Conservation (phyloP, 2,797 vertebrate genomes). For the Pachyuromys duprasi region DNA sequence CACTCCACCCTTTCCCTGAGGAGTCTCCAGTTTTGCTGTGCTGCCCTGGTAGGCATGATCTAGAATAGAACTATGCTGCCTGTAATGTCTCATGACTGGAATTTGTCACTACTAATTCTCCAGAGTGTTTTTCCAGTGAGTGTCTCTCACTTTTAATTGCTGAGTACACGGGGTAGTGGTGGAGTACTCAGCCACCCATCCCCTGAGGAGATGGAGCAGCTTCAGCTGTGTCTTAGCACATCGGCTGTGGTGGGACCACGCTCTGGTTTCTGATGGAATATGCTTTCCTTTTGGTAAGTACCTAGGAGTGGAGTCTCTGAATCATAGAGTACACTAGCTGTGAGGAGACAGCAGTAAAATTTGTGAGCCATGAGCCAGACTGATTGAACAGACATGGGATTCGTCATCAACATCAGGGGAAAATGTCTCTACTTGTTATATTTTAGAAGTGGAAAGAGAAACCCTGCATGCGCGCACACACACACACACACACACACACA, state of each 20-base stretch:
- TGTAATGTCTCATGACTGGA: too few species aligned
- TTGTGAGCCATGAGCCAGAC: not conserved
- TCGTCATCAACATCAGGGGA: not conserved
- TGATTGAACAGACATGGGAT: not conserved
- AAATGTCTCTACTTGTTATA: not conserved
- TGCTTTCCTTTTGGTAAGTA: not conserved
- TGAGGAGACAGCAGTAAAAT: not conserved
- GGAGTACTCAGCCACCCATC: not conserved
- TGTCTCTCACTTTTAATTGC: not conserved
- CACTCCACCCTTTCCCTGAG: rapidly evolving
- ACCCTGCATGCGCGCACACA: too few species aligned
- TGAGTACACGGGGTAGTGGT: not conserved
- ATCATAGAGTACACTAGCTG: not conserved
- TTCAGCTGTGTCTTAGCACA: too few species aligned
- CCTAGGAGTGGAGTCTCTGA: not conserved
- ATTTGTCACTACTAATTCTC: not conserved
- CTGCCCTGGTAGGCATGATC: not conserved
- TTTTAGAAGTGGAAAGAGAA: not conserved
- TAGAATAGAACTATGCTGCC: too few species aligned
- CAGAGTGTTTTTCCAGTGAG: not conserved
- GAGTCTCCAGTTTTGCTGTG: not conserved
- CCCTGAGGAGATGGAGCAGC: not conserved
- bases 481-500: not conserved
- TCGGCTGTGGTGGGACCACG: rapidly evolving
- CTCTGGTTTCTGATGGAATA: not conserved